Evolutionary conservation across 2,888 invertebrate species (phyloP), one percentile per base, ranked within the genome.

Genomic region (Melangyna quadrimaculata): DNA sequence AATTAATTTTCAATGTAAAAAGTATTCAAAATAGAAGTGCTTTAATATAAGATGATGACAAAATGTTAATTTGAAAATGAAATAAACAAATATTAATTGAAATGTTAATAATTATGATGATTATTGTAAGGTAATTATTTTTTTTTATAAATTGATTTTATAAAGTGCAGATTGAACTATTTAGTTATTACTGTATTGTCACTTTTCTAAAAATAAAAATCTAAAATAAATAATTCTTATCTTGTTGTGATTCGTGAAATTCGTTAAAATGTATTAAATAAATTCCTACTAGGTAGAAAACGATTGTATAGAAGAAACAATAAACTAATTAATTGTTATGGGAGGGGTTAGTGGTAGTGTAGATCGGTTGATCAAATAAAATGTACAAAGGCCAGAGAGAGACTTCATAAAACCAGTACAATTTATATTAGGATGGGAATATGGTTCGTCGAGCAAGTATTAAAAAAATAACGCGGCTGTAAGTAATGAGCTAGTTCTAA

Each of bases 171-270:
- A 61, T 17, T 48, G n/a, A 67, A 37, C 4, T 40, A 61, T 73
- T 63, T 63, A 73, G 24, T 70, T 73, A 55, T 78, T 53, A 29
- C 37, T 27, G 40, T 69, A 67, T 67, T 63, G 19, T 19, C 73
- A 53, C 40, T 78, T 40, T 75, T 77, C 69, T 78, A 32, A 24
- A 77, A 59, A 43, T 70, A 53, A 35, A 53, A 63, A 72, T 12
- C 67, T 35, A 72, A 82, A 48, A 61, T 48, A 45, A 61, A 82
- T 48, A 70, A 71, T 75, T 65, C 72, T 72, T 81, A 81, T 81
- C 80, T 80, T 6, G 19, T 19, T 57, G 32, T 35, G 57, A 12
- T 5, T 32, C 7, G 22, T 8, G n/a, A n/a, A 0, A 8, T 53
- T 53, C 3, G 7, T 27, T 53, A n/a, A 27, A 3, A 1, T 14